phyloP scores from a whole-genome alignment of 2,888 invertebrate genomes.

The Athalia circularis region DNA sequence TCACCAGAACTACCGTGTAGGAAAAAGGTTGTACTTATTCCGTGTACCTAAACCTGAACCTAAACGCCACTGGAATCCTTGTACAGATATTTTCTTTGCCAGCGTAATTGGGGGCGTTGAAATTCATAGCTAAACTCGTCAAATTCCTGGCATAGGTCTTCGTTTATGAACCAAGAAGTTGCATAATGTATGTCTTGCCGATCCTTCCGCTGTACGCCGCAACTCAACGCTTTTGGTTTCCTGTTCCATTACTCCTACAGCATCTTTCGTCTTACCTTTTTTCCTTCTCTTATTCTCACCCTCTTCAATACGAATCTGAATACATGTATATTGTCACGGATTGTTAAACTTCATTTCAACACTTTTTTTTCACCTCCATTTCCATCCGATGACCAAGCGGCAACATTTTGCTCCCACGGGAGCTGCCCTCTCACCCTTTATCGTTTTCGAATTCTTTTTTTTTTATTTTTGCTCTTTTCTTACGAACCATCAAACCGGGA shows the following conservation, averaged over 20 bases:
- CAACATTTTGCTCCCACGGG: constrained; percentile 19
- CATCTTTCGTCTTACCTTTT: constrained; percentile 8
- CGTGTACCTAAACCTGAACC: too few relatives aligned
- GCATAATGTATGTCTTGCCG: constrained; percentile 67
- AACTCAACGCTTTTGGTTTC: not conserved
- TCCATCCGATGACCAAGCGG: not conserved
- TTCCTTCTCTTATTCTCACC: not conserved
- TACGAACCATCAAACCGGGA: too few relatives aligned
- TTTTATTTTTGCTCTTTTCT: too few relatives aligned
- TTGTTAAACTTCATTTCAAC: constrained; percentile 30
- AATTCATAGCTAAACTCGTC: constrained; percentile 51
- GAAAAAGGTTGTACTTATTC: too few relatives aligned
- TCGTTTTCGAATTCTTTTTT: too few relatives aligned
- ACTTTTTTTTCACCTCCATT: not conserved
- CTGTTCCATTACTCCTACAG: not conserved
- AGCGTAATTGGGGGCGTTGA: constrained; percentile 39
- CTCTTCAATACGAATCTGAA: not conserved
- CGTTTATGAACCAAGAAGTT: constrained; percentile 70
- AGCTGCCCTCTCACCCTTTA: too few relatives aligned
- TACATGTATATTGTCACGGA: constrained; percentile 37
- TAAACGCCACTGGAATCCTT: too few relatives aligned
- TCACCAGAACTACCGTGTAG: too few relatives aligned
- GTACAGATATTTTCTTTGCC: not conserved
- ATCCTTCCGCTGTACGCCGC: not conserved
- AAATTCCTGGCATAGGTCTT: constrained; percentile 63